Evolutionary conservation across 2,113 vertebrate genomes (phyloP), one percentile per base, ranked within the genome.

Genomic region (Myiopsitta monachus): DNA sequence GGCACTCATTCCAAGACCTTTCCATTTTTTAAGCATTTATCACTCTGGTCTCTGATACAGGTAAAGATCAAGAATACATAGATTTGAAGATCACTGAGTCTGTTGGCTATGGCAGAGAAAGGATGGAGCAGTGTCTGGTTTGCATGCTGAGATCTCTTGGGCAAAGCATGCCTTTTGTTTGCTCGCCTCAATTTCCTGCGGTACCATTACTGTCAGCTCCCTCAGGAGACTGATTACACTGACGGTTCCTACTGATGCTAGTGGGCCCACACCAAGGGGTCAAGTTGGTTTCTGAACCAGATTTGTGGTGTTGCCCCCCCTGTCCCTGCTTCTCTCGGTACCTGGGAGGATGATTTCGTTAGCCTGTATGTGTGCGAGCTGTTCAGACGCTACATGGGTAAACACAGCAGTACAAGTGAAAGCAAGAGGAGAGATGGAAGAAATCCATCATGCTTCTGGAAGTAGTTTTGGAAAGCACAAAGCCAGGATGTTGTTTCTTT

Each of bases 401-500:
- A 87, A 52, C 52, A 55, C 57, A 83, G 2, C 28, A 30, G 39
- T 62, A 39, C n/a, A 85, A 83, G 66, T 43, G 67, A 95, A 95
- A 94, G 84, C 64, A 92, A 93, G 62, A 87, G 39, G 31, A 73
- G 72, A 75, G 68, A 51, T 81, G 75, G 66, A 92, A 46, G 81
- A 79, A 92, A 55, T 41, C 41, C 69, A 31, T 89, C 77, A 43
- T 0, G 0, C 62, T 92, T 72, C 74, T 73, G 86, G 44, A 82
- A 91, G 80, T 54, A 77, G 39, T 82, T 95, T 75, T 80, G 64
- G 83, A 86, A 94, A 95, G 68, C 61, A 43, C 76, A 83, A 64
- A 93, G 88, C 52, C 59, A 82, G 81, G 78, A 94, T 79, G 77
- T 93, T 92, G 47, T 87, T 96, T 82, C 92, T 87, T 93, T 93